A percentile compares a stretch with the other conserved stretches of the same genome.
Evolutionary conservation across 2,797 vertebrate species (phyloP).

Genomic region (Delichon dasypus): DNA sequence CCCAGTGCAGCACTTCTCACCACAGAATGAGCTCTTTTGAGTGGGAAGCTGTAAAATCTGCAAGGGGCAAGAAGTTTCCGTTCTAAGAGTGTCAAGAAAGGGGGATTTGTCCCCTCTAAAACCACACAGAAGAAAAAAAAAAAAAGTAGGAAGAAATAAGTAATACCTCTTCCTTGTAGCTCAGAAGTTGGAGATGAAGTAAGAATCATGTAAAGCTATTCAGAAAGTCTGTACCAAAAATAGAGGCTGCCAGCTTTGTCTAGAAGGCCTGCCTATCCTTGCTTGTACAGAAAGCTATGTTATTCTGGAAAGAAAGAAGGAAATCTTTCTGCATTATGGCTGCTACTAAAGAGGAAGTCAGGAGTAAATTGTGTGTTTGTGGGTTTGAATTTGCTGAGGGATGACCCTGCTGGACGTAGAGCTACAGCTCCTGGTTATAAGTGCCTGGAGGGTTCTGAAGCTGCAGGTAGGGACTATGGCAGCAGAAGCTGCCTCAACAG

Average conservation of each 20-base stretch:
- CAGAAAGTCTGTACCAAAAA: background rate
- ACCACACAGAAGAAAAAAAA: background rate
- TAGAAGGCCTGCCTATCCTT: background rate
- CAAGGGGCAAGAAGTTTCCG: background rate
- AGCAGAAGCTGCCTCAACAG: background rate
- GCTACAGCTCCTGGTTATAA: background rate
- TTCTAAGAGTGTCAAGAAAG: background rate
- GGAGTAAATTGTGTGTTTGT: background rate
- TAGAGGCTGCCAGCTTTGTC: background rate
- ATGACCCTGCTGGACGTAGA: background rate
- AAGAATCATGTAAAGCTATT: background rate
- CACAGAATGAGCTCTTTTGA: background rate
- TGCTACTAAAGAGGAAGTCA: background rate
- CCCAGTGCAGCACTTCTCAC: background rate
- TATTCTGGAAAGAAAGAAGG: background rate
- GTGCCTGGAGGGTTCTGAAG: background rate
- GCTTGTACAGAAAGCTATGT: background rate
- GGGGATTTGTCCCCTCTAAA: background rate
- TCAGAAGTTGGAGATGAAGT: background rate
- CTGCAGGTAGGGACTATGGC: background rate
- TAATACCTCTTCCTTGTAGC: background rate
- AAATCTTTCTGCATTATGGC: background rate
- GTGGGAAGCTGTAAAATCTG: background rate
- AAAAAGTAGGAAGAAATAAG: background rate
- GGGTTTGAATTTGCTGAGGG: background rate